Evolutionary conservation across 2,888 invertebrate species (phyloP).

Genomic region (Trachelus iudaicus): DNA sequence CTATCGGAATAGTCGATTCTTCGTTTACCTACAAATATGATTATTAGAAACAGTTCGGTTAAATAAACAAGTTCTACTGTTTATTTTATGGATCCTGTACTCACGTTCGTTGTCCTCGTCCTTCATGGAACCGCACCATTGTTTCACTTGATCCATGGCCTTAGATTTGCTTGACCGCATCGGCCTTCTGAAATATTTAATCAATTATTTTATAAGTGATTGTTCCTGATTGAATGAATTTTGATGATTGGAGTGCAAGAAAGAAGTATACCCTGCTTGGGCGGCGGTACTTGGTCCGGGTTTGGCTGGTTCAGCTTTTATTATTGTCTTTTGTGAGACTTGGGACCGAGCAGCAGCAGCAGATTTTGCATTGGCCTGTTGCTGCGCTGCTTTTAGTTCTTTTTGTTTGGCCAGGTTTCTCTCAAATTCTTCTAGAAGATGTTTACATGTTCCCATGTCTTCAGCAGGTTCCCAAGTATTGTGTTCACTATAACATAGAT

Average conservation of each 20-base stretch:
- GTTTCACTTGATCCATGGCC: conserved; percentile 85
- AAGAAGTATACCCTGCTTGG: conserved; percentile 50
- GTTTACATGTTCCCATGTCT: conserved; percentile 81
- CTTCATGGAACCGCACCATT: conserved; percentile 81
- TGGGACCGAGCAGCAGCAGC: conserved; percentile 28
- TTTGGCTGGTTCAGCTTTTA: conserved; percentile 54
- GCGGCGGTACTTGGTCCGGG: conserved; percentile 58
- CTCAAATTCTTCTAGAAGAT: conserved; percentile 83
- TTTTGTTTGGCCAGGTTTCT: conserved; percentile 81
- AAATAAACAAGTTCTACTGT: neutral
- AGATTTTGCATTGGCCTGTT: conserved; percentile 20
- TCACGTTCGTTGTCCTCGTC: conserved; percentile 66
- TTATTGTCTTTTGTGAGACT: conserved; percentile 44
- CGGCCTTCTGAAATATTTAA: conserved; percentile 69
- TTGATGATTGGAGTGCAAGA: neutral
- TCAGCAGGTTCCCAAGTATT: conserved; percentile 88
- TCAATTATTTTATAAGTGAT: neutral
- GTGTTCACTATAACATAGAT: conserved; percentile 70
- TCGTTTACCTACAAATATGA: conserved; percentile 62
- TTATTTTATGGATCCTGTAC: conserved; percentile 17
- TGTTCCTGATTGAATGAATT: neutral
- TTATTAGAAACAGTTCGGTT: conserved; percentile 7
- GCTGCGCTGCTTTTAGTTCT: conserved; percentile 72
- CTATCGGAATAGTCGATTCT: conserved; percentile 66
- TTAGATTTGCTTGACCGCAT: conserved; percentile 84